Percentiles rank a stretch among this genome's conserved stretches.
These are phyloP conservation scores for Atethmia centrago DNA, from an alignment of 2,888 invertebrate genomes.

Conservation along the genomic window DNA sequence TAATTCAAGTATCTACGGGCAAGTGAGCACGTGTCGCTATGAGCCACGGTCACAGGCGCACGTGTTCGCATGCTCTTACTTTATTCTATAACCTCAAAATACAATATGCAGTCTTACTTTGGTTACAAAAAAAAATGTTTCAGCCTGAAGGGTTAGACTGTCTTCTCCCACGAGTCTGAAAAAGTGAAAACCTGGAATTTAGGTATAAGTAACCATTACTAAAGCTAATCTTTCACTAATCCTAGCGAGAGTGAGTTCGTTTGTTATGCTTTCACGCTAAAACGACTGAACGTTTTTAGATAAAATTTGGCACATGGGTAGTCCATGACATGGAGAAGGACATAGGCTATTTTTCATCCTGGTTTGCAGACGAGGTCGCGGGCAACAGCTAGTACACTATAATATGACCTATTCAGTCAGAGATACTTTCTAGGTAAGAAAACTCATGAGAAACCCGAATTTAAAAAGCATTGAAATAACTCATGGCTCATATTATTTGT, in stretches of 20 bases:
- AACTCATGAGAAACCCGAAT: too few relatives aligned
- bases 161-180: neutral
- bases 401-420: neutral
- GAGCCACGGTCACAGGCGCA: conserved; percentile 46
- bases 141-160: neutral
- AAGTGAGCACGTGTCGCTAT: conserved; percentile 45
- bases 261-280: too few relatives aligned
- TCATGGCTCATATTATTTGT: neutral
- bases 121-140: neutral
- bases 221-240: too few relatives aligned
- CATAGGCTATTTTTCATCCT: too few relatives aligned
- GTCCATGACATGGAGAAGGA: too few relatives aligned
- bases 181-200: neutral
- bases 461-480: neutral
- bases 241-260: too few relatives aligned
- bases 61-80: conserved; percentile 39
- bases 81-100: conserved; percentile 17
- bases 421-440: neutral
- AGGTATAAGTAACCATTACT: neutral
- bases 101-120: neutral
- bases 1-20: conserved; percentile 48
- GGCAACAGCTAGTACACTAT: too few relatives aligned
- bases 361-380: too few relatives aligned
- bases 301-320: too few relatives aligned
- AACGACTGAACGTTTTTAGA: too few relatives aligned